A percentile compares a stretch with the other conserved stretches of the same genome.
These are phyloP conservation scores for Chrysolina haemoptera DNA, from an alignment of 2,888 invertebrate genomes.

Conservation along the genomic window DNA sequence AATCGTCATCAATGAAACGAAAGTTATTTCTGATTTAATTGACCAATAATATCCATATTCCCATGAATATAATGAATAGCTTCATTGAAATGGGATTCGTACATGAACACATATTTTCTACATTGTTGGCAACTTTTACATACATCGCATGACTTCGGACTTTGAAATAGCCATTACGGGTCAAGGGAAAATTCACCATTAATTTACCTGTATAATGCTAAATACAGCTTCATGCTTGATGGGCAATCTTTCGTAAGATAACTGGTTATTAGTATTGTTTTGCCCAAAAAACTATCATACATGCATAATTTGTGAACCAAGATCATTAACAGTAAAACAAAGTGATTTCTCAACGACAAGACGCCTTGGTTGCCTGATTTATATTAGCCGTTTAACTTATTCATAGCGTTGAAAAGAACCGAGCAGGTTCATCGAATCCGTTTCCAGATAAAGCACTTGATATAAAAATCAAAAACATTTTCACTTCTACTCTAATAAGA, in stretches of 20 bases:
- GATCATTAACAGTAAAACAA: not conserved
- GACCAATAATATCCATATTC: not conserved
- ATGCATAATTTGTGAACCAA: not conserved
- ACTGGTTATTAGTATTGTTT: not conserved
- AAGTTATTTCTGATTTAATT: not conserved
- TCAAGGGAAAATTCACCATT: constrained; percentile 9
- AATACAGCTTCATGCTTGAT: constrained; percentile 3
- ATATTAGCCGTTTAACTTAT: not conserved
- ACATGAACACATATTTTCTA: constrained; percentile 8
- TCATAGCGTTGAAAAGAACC: not conserved
- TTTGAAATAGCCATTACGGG: constrained; percentile 8
- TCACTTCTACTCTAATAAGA: too few relatives aligned
- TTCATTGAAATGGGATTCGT: not conserved
- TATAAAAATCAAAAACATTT: too few relatives aligned
- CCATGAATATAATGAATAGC: not conserved
- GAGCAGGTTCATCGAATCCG: too few relatives aligned
- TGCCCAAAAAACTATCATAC: not conserved
- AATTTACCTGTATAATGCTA: not conserved
- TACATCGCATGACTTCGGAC: constrained; percentile 2
- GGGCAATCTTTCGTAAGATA: too few relatives aligned
- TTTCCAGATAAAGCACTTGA: too few relatives aligned
- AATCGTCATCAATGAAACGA: not conserved
- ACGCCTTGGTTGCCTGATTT: not conserved
- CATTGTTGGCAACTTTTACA: not conserved
- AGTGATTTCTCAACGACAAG: not conserved